Conservation (phyloP, 2,888 invertebrate genomes). For the Cyrtodaria siliqua region DNA sequence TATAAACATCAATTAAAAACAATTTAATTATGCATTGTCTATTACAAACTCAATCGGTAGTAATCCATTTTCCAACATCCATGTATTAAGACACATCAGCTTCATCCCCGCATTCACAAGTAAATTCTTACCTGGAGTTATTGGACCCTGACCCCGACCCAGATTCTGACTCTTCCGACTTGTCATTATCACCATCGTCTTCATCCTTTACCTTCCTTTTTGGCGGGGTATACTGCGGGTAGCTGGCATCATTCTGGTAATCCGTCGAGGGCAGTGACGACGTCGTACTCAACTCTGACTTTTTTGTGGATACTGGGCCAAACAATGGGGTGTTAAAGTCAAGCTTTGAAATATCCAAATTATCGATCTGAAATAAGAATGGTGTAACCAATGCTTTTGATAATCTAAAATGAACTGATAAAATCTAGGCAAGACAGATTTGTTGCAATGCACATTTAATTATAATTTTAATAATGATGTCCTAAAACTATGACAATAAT, state of each 20-base stretch:
- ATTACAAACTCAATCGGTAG: too few species aligned
- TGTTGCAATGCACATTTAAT: too few species aligned
- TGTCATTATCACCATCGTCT: conserved; percentile 45
- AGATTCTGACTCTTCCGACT: conserved; percentile 63
- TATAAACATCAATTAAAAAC: too few species aligned
- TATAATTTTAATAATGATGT: too few species aligned
- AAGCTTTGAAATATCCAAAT: conserved; percentile 57
- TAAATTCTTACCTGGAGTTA: conserved; percentile 59
- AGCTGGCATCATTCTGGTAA: conserved; percentile 63
- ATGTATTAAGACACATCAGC: too few species aligned
- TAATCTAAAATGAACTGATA: too few species aligned
- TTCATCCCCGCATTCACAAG: too few species aligned
- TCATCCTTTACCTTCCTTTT: conserved; percentile 56
- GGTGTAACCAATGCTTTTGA: too few species aligned
- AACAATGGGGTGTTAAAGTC: conserved; percentile 78
- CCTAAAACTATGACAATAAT: too few species aligned
- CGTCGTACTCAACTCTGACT: conserved; percentile 53
- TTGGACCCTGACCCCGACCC: conserved; percentile 76
- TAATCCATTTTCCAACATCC: too few species aligned
- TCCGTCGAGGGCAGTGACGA: conserved; percentile 60
- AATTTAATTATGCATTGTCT: too few species aligned
- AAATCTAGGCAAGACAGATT: too few species aligned
- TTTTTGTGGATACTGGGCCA: conserved; percentile 65
- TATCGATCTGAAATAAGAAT: conserved; percentile 48
- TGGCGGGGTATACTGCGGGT: conserved; percentile 63